phyloP scores from a whole-genome alignment of 2,113 vertebrate species.

The Gorilla gorilla region DNA sequence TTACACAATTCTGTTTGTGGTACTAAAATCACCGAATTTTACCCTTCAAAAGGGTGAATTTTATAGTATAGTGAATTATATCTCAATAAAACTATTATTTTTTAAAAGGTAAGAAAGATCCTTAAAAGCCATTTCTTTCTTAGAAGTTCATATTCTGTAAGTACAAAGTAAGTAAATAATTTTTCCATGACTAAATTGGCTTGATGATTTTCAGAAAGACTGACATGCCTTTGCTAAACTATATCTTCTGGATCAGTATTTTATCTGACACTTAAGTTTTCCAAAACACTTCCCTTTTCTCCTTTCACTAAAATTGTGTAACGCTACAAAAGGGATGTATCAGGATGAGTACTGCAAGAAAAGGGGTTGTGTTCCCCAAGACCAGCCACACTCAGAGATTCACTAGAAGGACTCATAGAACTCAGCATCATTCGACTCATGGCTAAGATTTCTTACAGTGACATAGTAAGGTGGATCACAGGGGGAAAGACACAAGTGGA shows the following conservation, averaged over 20 bases:
- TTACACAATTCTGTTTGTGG: neutral
- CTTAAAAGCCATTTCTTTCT: neutral
- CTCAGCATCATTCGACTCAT: neutral
- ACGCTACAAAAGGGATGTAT: neutral
- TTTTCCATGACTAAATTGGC: neutral
- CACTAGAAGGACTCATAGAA: neutral
- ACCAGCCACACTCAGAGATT: neutral
- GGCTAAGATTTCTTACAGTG: neutral
- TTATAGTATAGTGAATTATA: neutral
- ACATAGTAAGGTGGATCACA: neutral
- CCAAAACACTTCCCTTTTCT: neutral
- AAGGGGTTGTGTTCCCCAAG: neutral
- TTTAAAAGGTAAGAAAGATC: neutral
- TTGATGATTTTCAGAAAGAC: neutral
- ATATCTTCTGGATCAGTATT: neutral
- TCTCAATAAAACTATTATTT: neutral
- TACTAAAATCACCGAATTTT: neutral
- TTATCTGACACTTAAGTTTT: neutral
- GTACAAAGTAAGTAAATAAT: neutral
- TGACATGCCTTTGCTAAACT: neutral
- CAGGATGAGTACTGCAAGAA: neutral
- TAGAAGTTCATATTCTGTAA: neutral
- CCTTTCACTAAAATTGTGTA: neutral
- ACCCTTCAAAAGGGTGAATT: neutral
- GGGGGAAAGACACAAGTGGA: neutral